A percentile compares a stretch with the other conserved stretches of the same genome.
Conservation (phyloP, 2,888 invertebrate genomes). For the Hemistola chrysoprasaria region DNA sequence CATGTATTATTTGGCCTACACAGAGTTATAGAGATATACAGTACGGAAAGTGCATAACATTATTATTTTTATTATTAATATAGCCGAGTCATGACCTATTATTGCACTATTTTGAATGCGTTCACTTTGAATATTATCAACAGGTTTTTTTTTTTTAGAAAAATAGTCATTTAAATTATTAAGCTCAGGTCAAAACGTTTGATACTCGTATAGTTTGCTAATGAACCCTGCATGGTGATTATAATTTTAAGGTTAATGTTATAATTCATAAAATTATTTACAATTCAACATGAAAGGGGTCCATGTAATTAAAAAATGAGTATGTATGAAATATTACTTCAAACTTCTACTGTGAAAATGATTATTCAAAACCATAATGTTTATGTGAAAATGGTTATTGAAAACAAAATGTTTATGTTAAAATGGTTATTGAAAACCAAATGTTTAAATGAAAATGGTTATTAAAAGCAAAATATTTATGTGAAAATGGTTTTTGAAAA, state of each 20-base stretch:
- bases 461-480: not conserved
- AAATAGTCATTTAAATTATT: not conserved
- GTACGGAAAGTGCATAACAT: slow-evolving; percentile 50
- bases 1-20: slow-evolving; percentile 16
- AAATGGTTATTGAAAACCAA: no score
- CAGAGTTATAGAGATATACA: slow-evolving; percentile 9
- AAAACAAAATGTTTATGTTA: not conserved
- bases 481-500: no score
- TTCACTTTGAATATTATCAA: slow-evolving; percentile 32
- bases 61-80: slow-evolving; percentile 36
- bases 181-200: slow-evolving; percentile 1
- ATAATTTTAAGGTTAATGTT: no score
- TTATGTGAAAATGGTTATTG: slow-evolving; percentile 2
- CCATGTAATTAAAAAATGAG: no score
- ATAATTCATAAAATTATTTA: no score
- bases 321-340: no score
- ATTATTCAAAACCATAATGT: no score
- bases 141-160: slow-evolving; percentile 2
- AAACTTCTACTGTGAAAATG: no score
- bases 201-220: not conserved
- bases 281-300: no score
- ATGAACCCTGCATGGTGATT: not conserved
- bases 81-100: slow-evolving; percentile 41
- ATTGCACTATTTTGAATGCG: slow-evolving; percentile 42
- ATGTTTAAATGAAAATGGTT: not conserved